Evolutionary conservation across 1,140 invertebrate genomes (phyloP).

Genomic region (Drosophila azteca): DNA sequence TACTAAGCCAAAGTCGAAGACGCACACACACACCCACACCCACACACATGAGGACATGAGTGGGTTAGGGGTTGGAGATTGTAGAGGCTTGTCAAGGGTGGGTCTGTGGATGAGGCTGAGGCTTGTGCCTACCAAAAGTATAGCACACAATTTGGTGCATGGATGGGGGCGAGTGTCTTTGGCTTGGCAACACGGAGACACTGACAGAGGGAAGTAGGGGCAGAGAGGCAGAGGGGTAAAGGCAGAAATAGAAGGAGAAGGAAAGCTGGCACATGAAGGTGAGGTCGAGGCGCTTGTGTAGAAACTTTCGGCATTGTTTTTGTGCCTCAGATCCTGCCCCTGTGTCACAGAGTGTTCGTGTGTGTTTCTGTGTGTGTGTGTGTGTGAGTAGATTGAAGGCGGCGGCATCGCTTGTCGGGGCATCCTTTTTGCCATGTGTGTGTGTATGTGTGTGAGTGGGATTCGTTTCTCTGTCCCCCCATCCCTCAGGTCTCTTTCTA

Average conservation of each 20-base stretch:
- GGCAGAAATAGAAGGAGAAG: too few species aligned
- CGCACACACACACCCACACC: constrained; percentile 49
- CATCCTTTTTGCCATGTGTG: constrained; percentile 53
- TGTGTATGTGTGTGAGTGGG: constrained; percentile 24
- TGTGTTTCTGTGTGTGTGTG: background rate
- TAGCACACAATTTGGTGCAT: constrained; percentile 56
- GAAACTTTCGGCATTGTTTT: constrained; percentile 82
- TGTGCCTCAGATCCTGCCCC: constrained; percentile 45
- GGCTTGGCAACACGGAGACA: constrained; percentile 74
- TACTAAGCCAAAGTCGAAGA: constrained; percentile 81
- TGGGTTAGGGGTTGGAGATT: background rate
- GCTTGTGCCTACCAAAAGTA: constrained; percentile 67
- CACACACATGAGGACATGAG: constrained; percentile 7
- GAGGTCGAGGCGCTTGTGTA: constrained; percentile 65
- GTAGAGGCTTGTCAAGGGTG: background rate
- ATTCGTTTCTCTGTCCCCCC: constrained; percentile 27
- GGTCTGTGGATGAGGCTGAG: constrained; percentile 13
- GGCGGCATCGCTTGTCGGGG: constrained; percentile 53
- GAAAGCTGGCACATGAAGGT: constrained; percentile 62
- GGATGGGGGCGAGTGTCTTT: constrained; percentile 40
- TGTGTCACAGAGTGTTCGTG: background rate
- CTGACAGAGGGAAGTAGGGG: too few species aligned
- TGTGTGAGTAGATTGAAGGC: constrained; percentile 54
- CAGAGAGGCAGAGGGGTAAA: too few species aligned
- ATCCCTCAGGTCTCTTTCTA: constrained; percentile 16